These are phyloP conservation scores for Ciconia stormi DNA, from an alignment of 2,113 vertebrate genomes.

Conservation along the genomic window DNA sequence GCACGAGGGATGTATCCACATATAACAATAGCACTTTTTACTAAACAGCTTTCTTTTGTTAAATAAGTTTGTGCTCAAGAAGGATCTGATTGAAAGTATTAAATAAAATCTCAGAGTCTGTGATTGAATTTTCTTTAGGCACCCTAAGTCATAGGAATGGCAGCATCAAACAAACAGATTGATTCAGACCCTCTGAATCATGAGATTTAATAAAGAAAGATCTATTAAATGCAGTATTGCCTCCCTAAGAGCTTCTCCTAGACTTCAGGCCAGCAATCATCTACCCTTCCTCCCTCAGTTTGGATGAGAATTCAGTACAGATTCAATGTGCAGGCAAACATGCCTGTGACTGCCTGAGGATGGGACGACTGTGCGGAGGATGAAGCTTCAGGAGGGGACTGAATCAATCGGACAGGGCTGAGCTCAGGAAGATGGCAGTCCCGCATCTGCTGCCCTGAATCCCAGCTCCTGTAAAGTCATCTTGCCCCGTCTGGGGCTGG, in stretches of 20 bases:
- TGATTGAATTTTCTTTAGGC: not conserved
- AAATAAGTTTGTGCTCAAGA: not conserved
- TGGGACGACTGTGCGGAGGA: not conserved
- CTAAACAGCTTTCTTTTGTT: not conserved
- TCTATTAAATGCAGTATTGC: not conserved
- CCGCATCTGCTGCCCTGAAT: not conserved
- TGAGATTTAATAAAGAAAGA: not conserved
- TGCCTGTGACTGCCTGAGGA: not conserved
- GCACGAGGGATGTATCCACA: not conserved
- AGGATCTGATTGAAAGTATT: not conserved
- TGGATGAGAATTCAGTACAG: not conserved
- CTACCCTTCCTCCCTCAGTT: not conserved
- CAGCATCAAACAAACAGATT: not conserved
- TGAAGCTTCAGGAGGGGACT: not conserved
- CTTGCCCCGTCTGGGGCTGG: rapidly evolving
- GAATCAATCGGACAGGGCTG: not conserved
- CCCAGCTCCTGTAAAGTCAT: not conserved
- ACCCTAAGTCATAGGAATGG: not conserved
- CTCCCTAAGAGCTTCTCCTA: not conserved
- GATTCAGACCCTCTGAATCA: not conserved
- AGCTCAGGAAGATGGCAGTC: not conserved
- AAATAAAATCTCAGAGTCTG: not conserved
- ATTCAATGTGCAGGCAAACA: not conserved
- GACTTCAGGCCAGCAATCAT: not conserved
- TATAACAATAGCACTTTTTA: not conserved